A percentile compares a stretch with the other conserved stretches of the same genome.
Evolutionary conservation across 2,797 vertebrate genomes (phyloP).

Genomic region (Mus spretus): DNA sequence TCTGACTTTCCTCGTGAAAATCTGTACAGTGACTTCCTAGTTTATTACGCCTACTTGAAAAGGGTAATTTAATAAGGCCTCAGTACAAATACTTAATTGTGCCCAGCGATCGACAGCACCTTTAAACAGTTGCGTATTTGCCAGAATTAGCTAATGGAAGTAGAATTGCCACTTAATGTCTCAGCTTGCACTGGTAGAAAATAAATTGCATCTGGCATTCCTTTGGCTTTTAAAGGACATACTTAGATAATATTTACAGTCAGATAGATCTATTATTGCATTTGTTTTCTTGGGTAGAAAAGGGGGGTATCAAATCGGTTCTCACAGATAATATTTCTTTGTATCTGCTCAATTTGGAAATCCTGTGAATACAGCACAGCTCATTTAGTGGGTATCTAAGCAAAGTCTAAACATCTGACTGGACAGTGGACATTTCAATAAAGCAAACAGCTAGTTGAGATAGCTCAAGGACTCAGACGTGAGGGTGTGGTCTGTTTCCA

Average conservation of each 20-base stretch:
- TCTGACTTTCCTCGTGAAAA: conserved; percentile 88
- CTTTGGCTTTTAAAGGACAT: conserved; percentile 90
- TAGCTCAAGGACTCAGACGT: conserved; percentile 22
- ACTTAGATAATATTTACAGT: conserved; percentile 89
- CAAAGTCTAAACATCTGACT: conserved; percentile 64
- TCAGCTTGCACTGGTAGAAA: conserved; percentile 91
- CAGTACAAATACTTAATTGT: conserved; percentile 96
- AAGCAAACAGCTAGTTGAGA: conserved; percentile 18
- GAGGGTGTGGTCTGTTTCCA: not conserved
- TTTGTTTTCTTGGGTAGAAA: conserved; percentile 87
- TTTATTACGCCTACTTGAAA: conserved; percentile 91
- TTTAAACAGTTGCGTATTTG: conserved; percentile 95
- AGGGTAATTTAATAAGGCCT: conserved; percentile 94
- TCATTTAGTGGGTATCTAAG: conserved; percentile 61
- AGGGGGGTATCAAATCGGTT: conserved; percentile 73
- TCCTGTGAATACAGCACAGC: conserved; percentile 19
- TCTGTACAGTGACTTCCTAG: conserved; percentile 89
- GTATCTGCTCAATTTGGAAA: conserved; percentile 77
- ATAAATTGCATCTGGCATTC: conserved; percentile 93
- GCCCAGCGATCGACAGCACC: conserved; percentile 95
- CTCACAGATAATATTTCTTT: conserved; percentile 86
- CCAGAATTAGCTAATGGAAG: conserved; percentile 94
- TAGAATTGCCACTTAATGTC: conserved; percentile 92
- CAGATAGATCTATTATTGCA: conserved; percentile 88
- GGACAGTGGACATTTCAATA: conserved; percentile 50